Conservation (phyloP, 2,888 invertebrate genomes). For the Branchellion lobata region DNA sequence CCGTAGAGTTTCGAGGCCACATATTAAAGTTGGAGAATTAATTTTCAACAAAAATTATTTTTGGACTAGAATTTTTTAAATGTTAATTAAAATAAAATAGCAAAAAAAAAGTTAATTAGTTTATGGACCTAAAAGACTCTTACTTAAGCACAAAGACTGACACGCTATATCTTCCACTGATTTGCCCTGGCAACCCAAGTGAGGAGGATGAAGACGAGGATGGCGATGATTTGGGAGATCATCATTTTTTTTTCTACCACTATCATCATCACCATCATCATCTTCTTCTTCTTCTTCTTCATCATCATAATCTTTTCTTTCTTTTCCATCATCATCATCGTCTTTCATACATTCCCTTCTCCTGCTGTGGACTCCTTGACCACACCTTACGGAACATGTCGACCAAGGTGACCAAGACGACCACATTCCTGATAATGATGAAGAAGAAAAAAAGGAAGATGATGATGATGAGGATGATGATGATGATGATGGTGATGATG, state of each 20-base stretch:
- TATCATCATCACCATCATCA: slow-evolving; percentile 5
- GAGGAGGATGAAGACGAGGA: slow-evolving; percentile 16
- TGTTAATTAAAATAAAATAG: no score
- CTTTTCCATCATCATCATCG: not conserved
- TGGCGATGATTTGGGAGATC: not conserved
- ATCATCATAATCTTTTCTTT: not conserved
- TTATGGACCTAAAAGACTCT: not conserved
- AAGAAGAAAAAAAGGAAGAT: slow-evolving; percentile 24
- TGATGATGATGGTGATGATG: slow-evolving; percentile 37
- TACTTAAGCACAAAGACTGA: not conserved
- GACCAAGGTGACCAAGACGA: slow-evolving; percentile 25
- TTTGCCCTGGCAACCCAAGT: not conserved
- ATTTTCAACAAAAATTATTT: no score
- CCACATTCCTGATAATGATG: slow-evolving; percentile 30
- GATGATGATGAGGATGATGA: slow-evolving; percentile 40
- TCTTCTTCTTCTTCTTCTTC: not conserved
- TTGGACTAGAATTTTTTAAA: no score
- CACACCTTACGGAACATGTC: slow-evolving; percentile 15
- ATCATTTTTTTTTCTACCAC: not conserved
- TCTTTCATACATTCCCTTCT: slow-evolving; percentile 4
- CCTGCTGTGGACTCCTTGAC: slow-evolving; percentile 21
- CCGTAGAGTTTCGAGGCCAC: no score
- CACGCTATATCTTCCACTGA: not conserved
- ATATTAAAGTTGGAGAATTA: no score
- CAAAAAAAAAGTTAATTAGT: no score